Conservation (phyloP, 2,113 vertebrate species). For the Apodemus sylvaticus region DNA sequence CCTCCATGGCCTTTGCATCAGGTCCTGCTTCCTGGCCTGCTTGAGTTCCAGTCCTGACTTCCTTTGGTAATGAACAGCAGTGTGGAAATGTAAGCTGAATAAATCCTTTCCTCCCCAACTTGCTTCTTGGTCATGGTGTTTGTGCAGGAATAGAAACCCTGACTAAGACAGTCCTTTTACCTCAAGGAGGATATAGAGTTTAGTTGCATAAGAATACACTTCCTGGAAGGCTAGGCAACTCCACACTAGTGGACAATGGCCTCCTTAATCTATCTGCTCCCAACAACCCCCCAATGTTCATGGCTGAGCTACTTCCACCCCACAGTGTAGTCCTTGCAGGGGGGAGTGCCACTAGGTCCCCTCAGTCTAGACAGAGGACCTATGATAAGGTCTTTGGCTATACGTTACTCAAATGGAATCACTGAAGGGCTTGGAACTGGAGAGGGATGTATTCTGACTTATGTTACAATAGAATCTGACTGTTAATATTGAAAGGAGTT, state of each 20-base stretch:
- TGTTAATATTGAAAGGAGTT: not conserved
- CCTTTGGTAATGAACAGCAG: too few relatives aligned
- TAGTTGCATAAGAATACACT: not conserved
- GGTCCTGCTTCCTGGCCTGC: too few relatives aligned
- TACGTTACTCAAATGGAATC: not conserved
- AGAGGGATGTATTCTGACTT: not conserved
- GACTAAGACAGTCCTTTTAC: not conserved
- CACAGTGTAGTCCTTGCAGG: not conserved
- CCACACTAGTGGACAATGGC: not conserved
- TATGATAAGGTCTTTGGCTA: not conserved
- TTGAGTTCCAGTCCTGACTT: too few relatives aligned
- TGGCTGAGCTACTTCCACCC: not conserved
- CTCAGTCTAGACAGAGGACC: too few relatives aligned
- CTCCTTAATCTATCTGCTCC: not conserved
- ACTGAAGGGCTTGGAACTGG: not conserved
- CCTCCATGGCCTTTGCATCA: too few relatives aligned
- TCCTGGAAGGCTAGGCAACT: not conserved
- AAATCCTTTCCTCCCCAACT: too few relatives aligned
- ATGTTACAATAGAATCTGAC: not conserved
- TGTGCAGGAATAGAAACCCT: too few relatives aligned
- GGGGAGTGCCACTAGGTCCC: not conserved
- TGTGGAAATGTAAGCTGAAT: too few relatives aligned
- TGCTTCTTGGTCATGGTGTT: too few relatives aligned
- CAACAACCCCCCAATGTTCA: not conserved
- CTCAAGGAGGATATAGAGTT: not conserved